Conservation (phyloP, 2,113 vertebrate species). For the Charina bottae region DNA sequence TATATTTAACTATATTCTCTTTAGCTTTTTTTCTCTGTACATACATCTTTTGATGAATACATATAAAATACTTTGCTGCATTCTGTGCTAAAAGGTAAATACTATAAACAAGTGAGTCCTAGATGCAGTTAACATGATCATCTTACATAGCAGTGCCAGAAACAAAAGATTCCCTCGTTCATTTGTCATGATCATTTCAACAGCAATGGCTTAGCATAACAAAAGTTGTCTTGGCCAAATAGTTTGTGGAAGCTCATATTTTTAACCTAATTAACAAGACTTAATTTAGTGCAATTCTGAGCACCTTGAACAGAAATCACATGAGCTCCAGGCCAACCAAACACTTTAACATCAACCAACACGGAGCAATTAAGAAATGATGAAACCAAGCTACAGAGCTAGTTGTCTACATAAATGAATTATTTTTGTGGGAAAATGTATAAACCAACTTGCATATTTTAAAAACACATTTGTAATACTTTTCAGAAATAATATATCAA, state of each 20-base stretch:
- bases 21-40: slow-evolving; percentile 43
- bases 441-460: slow-evolving; percentile 57
- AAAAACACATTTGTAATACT: slow-evolving; percentile 44
- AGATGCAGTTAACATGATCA: slow-evolving; percentile 60
- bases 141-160: slow-evolving; percentile 55
- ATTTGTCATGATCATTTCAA: background rate
- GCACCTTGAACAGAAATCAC: slow-evolving; percentile 34
- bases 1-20: background rate
- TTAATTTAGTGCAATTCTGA: slow-evolving; percentile 41
- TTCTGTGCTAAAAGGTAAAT: slow-evolving; percentile 62
- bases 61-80: slow-evolving; percentile 59
- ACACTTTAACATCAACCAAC: background rate
- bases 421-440: slow-evolving; percentile 52
- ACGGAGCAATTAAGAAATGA: slow-evolving; percentile 47
- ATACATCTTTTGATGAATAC: slow-evolving; percentile 53
- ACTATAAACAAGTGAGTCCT: slow-evolving; percentile 57
- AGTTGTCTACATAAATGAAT: slow-evolving; percentile 36
- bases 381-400: slow-evolving; percentile 33
- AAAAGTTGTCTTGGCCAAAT: slow-evolving; percentile 31
- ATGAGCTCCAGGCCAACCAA: slow-evolving; percentile 29
- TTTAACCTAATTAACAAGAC: slow-evolving; percentile 37
- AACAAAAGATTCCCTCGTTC: slow-evolving; percentile 46
- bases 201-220: background rate
- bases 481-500: slow-evolving; percentile 41
- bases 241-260: slow-evolving; percentile 43